Conservation (phyloP, 2,797 vertebrate species). For the Peromyscus melanophrys region DNA sequence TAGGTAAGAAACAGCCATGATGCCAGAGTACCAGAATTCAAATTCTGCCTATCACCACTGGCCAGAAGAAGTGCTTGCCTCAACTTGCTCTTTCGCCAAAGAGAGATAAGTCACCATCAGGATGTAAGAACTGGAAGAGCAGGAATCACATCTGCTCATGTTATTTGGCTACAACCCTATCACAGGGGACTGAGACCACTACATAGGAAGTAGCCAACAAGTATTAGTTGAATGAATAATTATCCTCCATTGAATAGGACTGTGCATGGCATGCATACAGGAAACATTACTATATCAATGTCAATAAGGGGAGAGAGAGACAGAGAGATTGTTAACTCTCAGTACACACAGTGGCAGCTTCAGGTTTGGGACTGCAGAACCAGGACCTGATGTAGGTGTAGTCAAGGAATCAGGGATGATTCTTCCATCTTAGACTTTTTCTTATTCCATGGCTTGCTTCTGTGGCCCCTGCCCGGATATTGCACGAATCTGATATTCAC, state of each 20-base stretch:
- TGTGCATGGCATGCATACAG: background rate
- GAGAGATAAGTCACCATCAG: background rate
- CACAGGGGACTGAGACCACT: background rate
- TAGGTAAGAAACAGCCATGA: background rate
- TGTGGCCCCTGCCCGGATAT: background rate
- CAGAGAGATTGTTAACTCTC: background rate
- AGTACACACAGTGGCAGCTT: background rate
- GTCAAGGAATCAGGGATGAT: background rate
- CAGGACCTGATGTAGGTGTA: background rate
- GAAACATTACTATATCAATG: background rate
- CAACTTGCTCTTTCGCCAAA: background rate
- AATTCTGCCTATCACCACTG: accelerated
- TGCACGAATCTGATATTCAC: background rate
- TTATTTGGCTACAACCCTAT: background rate
- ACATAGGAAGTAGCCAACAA: background rate
- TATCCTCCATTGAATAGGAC: background rate
- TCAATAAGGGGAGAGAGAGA: background rate
- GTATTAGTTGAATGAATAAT: background rate
- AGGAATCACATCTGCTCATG: background rate
- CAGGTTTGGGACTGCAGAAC: background rate
- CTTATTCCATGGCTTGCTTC: background rate
- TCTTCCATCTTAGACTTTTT: background rate
- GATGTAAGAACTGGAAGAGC: background rate
- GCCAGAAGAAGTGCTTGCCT: background rate
- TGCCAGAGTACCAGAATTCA: background rate